These are phyloP conservation scores for Chironomus tepperi DNA, from an alignment of 1,140 invertebrate genomes.

Conservation along the genomic window DNA sequence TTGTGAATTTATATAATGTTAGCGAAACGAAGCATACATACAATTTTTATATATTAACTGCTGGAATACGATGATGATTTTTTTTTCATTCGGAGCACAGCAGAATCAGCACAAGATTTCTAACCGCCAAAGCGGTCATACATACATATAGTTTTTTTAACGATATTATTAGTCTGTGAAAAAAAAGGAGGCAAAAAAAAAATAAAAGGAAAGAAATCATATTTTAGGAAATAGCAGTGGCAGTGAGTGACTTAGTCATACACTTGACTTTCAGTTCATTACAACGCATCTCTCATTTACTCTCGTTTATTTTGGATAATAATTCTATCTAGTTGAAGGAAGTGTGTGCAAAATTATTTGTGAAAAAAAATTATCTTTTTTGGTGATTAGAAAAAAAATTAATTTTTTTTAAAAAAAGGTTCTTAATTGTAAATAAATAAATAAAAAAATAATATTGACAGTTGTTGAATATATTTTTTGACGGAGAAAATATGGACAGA, in stretches of 20 bases:
- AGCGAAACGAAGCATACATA: conserved; percentile 17
- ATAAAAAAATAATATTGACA: too few relatives aligned
- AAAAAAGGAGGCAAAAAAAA: not conserved
- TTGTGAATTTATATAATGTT: conserved; percentile 22
- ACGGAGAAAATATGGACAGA: too few relatives aligned
- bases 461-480: too few relatives aligned
- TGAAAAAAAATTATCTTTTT: too few relatives aligned
- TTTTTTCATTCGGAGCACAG: not conserved
- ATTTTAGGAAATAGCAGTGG: conserved; percentile 22
- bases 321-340: too few relatives aligned
- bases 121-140: not conserved
- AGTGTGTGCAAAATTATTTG: too few relatives aligned
- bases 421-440: too few relatives aligned
- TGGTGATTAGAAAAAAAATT: too few relatives aligned
- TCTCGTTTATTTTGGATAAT: not conserved
- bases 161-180: conserved; percentile 22
- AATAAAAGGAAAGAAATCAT: not conserved
- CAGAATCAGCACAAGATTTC: conserved; percentile 19
- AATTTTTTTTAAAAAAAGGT: too few relatives aligned
- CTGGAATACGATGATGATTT: conserved; percentile 22
- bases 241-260: conserved; percentile 20
- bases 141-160: conserved; percentile 22
- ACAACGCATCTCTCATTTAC: not conserved
- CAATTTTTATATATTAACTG: conserved; percentile 19
- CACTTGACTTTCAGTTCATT: conserved; percentile 23